A percentile compares a stretch with the other conserved stretches of the same genome.
phyloP scores from a whole-genome alignment of 2,888 invertebrate genomes.

The Stratiomys singularior region DNA sequence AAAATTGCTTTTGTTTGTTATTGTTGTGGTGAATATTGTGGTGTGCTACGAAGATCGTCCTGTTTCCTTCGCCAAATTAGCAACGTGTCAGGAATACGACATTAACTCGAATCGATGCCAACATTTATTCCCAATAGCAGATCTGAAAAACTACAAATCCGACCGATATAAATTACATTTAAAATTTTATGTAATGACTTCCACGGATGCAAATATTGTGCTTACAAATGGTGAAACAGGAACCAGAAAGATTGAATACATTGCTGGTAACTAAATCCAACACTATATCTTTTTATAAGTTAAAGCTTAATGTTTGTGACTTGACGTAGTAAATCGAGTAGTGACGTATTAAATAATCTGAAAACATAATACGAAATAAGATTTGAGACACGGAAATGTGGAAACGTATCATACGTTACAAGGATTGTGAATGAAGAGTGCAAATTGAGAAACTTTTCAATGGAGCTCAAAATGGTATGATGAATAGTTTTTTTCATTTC shows the following conservation, averaged over 20 bases:
- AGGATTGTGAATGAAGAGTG: too few relatives aligned
- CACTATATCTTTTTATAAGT: too few relatives aligned
- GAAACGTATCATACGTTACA: too few relatives aligned
- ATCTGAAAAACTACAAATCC: neutral
- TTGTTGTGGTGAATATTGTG: neutral
- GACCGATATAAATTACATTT: constrained; percentile 5
- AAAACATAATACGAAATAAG: too few relatives aligned
- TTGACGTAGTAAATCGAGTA: too few relatives aligned
- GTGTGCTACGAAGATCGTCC: neutral
- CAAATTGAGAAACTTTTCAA: too few relatives aligned
- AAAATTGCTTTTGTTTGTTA: too few relatives aligned
- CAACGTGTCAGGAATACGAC: constrained; percentile 13
- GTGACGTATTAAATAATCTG: too few relatives aligned
- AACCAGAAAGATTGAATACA: neutral
- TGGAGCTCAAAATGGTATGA: too few relatives aligned
- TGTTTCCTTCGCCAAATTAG: neutral
- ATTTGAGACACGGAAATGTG: too few relatives aligned
- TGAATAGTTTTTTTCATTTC: too few relatives aligned
- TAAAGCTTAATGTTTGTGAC: too few relatives aligned
- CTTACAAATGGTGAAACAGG: neutral
- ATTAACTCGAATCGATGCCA: neutral
- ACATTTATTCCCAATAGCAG: neutral
- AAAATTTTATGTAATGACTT: constrained; percentile 15
- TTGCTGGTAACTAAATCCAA: constrained; percentile 4
- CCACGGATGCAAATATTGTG: constrained; percentile 3